Evolutionary conservation across 2,113 vertebrate species (phyloP), one percentile per base, ranked within the genome.

Genomic region (Zapus hudsonius): DNA sequence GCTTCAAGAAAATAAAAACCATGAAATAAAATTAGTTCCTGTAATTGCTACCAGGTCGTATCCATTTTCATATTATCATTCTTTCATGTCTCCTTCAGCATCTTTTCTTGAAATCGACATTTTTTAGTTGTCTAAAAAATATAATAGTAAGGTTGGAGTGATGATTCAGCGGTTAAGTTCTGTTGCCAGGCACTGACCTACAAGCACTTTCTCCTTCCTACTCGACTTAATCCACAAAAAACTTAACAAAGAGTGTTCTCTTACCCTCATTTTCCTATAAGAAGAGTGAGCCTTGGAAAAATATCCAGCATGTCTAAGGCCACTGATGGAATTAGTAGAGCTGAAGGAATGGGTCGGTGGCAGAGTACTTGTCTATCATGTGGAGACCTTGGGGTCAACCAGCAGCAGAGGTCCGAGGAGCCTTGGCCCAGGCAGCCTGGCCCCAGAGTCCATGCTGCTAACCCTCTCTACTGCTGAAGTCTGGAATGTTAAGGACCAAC

Each of bases 401-500:
- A 10, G 11, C 16, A 52, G 52, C 52, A 52, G 79, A 5, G 63
- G 16, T 27, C 36, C 19, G 17, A 25, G 44, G 29, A 8, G 1
- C 57, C 9, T 2, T n/a, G 42, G 17, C 16, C 5, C 31, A n/a
- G 59, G 47, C 44, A 61, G 13, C 23, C 29, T 36, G 81, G 13
- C 57, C 29, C 83, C 42, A 8, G 10, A 42, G 33, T 7, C 16
- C 29, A 25, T 0, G 1, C 29, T 9, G 10, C 3, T 25, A 22
- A 59, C 16, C 25, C 7, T 1, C 1, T 22, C 52, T 6, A 2
- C 9, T 1, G 3, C 1, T 1, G 73, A 72, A 15, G 47, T 38
- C 47, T 40, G 9, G 11, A 47, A 3, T 2, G 0, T 27, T 19
- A 8, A 3, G 9, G 81, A 36, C 4, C 25, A 19, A n/a, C 29